These are phyloP conservation scores for Sericinus montela DNA, from an alignment of 2,888 invertebrate genomes.

Conservation along the genomic window DNA sequence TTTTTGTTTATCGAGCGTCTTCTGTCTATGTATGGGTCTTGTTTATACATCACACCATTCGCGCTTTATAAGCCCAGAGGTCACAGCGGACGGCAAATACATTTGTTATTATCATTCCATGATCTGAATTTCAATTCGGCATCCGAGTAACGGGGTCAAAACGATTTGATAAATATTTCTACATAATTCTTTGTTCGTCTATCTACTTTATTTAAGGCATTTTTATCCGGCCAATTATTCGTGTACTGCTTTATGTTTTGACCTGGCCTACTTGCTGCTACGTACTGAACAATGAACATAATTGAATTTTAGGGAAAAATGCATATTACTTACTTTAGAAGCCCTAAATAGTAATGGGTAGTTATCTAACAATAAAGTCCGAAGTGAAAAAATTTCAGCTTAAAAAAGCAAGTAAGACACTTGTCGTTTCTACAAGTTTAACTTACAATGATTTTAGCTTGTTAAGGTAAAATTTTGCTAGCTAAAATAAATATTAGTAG, in stretches of 20 bases:
- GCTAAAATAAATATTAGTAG: no score
- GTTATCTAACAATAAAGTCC: no score
- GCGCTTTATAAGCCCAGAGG: constrained; percentile 57
- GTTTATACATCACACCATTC: constrained; percentile 49
- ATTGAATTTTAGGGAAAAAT: no score
- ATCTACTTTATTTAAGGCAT: constrained; percentile 17
- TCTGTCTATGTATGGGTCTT: constrained; percentile 62
- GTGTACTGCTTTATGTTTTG: background rate
- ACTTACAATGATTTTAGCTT: no score
- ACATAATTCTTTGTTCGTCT: constrained; percentile 51
- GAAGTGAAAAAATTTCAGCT: no score
- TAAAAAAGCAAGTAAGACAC: no score
- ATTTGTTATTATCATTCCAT: constrained; percentile 66
- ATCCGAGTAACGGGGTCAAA: constrained; percentile 71
- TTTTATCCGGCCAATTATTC: background rate
- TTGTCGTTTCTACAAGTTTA: no score
- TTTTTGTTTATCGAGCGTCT: constrained; percentile 65
- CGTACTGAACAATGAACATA: no score
- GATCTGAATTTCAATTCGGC: constrained; percentile 70
- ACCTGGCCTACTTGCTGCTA: no score
- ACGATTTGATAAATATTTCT: constrained; percentile 57
- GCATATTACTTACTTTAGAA: no score
- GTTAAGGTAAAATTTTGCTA: no score
- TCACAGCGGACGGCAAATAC: constrained; percentile 60
- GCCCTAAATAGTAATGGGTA: no score